phyloP scores from a whole-genome alignment of 2,113 vertebrate genomes.

The Pholis gunnellus region DNA sequence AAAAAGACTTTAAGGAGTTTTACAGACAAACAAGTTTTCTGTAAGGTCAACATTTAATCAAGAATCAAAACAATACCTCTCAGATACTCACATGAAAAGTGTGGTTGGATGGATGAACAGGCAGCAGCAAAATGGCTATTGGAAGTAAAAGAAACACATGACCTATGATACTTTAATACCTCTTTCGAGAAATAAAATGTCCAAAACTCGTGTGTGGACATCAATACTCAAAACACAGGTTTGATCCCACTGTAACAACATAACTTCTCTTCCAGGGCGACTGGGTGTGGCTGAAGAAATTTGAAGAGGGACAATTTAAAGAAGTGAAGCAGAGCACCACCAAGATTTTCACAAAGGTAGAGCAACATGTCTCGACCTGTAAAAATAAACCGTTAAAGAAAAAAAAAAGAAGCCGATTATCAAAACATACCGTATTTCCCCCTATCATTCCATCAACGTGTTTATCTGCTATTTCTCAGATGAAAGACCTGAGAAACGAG shows the following conservation, averaged over 20 bases:
- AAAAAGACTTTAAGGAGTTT: neutral
- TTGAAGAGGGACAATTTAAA: slow-evolving; percentile 79
- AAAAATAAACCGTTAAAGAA: neutral
- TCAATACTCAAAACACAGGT: neutral
- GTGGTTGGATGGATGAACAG: neutral
- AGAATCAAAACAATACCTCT: neutral
- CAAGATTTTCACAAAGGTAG: slow-evolving; percentile 90
- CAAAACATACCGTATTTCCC: neutral
- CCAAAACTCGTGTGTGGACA: neutral
- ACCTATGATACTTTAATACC: neutral
- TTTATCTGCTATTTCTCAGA: slow-evolving; percentile 77
- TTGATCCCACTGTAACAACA: neutral
- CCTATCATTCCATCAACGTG: neutral
- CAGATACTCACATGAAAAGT: neutral
- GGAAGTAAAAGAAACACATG: neutral
- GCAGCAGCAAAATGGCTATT: neutral
- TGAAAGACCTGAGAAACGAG: slow-evolving; percentile 92
- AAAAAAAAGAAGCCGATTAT: too few relatives aligned
- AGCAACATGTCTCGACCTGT: neutral
- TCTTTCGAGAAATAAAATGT: neutral
- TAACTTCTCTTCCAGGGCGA: slow-evolving; percentile 85
- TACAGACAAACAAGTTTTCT: neutral
- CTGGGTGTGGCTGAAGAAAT: slow-evolving; percentile 94
- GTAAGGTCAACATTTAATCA: neutral
- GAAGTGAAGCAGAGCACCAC: slow-evolving; percentile 87